Conservation (phyloP, 2,888 invertebrate species). For the Melangyna quadrimaculata region DNA sequence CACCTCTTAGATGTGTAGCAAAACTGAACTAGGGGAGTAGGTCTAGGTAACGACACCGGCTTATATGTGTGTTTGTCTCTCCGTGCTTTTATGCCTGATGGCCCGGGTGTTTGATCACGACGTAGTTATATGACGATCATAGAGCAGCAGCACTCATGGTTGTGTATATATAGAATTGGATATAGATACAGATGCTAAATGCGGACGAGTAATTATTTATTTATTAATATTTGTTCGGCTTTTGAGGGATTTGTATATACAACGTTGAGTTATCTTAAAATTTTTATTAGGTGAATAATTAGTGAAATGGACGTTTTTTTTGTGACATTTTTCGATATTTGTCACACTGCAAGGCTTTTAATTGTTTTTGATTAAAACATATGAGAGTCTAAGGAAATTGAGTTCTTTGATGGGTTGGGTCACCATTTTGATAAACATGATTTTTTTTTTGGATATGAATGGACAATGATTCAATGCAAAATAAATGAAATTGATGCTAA, state of each 20-base stretch:
- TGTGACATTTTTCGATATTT: slow-evolving; percentile 4
- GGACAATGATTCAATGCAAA: too few species aligned
- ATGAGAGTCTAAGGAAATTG: too few species aligned
- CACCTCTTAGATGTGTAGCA: slow-evolving; percentile 51
- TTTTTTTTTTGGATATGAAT: too few species aligned
- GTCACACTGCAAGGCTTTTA: background rate
- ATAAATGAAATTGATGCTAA: too few species aligned
- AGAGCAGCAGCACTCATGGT: slow-evolving; percentile 38
- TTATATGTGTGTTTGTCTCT: slow-evolving; percentile 23
- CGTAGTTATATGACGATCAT: slow-evolving; percentile 38
- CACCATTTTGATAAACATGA: too few species aligned
- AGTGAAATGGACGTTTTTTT: slow-evolving; percentile 51
- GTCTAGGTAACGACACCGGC: slow-evolving; percentile 70
- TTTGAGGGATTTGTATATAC: slow-evolving; percentile 13
- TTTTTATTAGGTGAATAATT: slow-evolving; percentile 33
- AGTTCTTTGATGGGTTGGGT: too few species aligned
- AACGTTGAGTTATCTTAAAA: slow-evolving; percentile 15
- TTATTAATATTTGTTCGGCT: slow-evolving; percentile 24
- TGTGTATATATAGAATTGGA: background rate
- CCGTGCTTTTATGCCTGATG: background rate
- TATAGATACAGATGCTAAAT: background rate
- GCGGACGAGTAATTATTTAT: slow-evolving; percentile 17
- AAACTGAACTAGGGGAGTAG: slow-evolving; percentile 69
- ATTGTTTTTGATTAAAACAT: background rate
- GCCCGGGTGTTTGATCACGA: slow-evolving; percentile 54